phyloP scores from a whole-genome alignment of 30 jellyfish, hydroid and myxozoan species.

The Clytia hemisphaerica region DNA sequence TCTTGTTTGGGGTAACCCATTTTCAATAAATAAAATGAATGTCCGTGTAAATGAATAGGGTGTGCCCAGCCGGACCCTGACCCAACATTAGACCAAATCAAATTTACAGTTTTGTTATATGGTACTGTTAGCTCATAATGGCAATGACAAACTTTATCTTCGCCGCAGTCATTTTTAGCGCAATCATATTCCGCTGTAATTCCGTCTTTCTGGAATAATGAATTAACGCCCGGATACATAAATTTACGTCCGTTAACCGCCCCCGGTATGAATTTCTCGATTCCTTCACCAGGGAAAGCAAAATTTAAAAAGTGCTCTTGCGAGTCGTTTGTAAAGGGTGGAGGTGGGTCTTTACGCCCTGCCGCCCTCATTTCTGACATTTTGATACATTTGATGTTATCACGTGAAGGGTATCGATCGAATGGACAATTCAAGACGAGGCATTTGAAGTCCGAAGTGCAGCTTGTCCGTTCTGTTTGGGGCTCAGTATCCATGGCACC shows the following conservation, averaged over 20 bases:
- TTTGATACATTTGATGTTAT: conserved; percentile 28
- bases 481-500: conserved; percentile 75
- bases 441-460: conserved; percentile 43
- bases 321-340: conserved; percentile 39
- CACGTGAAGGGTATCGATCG: conserved; percentile 27
- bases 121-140: conserved; percentile 55
- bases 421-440: conserved; percentile 68
- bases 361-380: conserved; percentile 30
- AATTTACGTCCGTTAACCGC: conserved; percentile 61
- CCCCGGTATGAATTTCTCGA: conserved; percentile 44
- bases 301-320: conserved; percentile 54
- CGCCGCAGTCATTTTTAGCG: conserved; percentile 48
- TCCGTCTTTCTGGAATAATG: conserved; percentile 44
- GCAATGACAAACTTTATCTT: conserved; percentile 40
- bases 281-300: conserved; percentile 82
- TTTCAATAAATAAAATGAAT: conserved; percentile 71
- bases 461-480: conserved; percentile 20
- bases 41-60: conserved; percentile 94
- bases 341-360: conserved; percentile 33
- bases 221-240: conserved; percentile 51
- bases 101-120: conserved; percentile 61
- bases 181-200: conserved; percentile 42
- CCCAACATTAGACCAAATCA: conserved; percentile 63
- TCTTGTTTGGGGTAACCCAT: conserved; percentile 69
- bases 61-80: conserved; percentile 85